Conservation (phyloP, 1,140 invertebrate genomes). For the Cydia amplana region DNA sequence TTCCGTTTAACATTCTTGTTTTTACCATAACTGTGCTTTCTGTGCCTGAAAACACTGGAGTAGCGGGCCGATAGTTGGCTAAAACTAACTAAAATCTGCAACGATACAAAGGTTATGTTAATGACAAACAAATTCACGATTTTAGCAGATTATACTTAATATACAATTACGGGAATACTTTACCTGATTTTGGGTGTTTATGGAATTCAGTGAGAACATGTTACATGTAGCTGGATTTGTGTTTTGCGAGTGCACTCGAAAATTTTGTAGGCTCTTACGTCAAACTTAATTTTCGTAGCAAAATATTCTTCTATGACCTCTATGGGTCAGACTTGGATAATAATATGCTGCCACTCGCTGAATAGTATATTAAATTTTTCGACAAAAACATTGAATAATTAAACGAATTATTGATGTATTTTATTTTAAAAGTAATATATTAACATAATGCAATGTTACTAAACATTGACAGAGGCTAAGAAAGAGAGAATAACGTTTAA, state of each 20-base stretch:
- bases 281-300: slow-evolving; percentile 60
- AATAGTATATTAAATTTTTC: slow-evolving; percentile 10
- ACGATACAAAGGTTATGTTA: slow-evolving; percentile 66
- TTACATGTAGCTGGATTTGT: slow-evolving; percentile 75
- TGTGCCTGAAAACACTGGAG: slow-evolving; percentile 70
- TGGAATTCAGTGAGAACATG: slow-evolving; percentile 79
- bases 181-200: slow-evolving; percentile 78
- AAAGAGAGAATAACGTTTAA: background rate
- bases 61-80: slow-evolving; percentile 73
- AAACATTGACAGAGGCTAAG: background rate
- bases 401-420: background rate
- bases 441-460: background rate
- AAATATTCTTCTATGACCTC: slow-evolving; percentile 49
- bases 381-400: background rate
- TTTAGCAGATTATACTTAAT: background rate
- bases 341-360: background rate
- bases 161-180: slow-evolving; percentile 34
- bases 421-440: background rate
- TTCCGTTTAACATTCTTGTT: slow-evolving; percentile 64
- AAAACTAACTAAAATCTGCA: slow-evolving; percentile 77
- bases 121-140: slow-evolving; percentile 58
- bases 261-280: slow-evolving; percentile 79
- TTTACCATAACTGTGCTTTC: slow-evolving; percentile 65
- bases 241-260: slow-evolving; percentile 73
- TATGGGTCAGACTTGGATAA: slow-evolving; percentile 28